Conservation (phyloP, 2,113 vertebrate genomes). For the Cheirogaleus medius region DNA sequence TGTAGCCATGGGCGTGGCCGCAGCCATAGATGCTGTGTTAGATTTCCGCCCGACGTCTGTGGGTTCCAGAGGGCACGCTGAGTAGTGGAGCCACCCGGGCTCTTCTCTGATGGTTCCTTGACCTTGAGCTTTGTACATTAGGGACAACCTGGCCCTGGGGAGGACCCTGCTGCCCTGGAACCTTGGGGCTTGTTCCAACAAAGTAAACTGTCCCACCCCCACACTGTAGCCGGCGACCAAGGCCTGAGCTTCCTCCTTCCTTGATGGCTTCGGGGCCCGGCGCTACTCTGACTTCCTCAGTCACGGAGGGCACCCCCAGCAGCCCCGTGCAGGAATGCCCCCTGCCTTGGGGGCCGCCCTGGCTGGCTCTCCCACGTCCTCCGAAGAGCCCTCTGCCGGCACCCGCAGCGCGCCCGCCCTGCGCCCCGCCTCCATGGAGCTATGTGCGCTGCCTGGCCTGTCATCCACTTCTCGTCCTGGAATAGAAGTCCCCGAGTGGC, state of each 20-base stretch:
- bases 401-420: background rate
- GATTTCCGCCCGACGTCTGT: rapidly evolving
- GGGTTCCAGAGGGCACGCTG: background rate
- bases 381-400: background rate
- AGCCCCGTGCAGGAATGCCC: no score
- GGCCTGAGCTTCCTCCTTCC: background rate
- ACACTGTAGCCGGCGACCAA: rapidly evolving
- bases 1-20: rapidly evolving
- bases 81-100: rapidly evolving
- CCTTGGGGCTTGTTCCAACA: background rate
- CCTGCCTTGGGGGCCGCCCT: background rate
- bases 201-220: rapidly evolving
- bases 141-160: background rate
- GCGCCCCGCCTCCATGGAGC: background rate
- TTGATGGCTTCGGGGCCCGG: rapidly evolving
- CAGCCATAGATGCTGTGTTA: rapidly evolving
- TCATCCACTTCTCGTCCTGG: background rate
- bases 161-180: background rate
- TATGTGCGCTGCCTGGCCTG: rapidly evolving
- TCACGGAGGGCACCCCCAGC: rapidly evolving
- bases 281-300: background rate
- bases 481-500: background rate
- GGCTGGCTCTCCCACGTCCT: background rate
- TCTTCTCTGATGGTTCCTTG: background rate
- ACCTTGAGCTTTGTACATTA: background rate